These are phyloP conservation scores for Empidonax traillii DNA, from an alignment of 2,113 vertebrate genomes.

Conservation along the genomic window DNA sequence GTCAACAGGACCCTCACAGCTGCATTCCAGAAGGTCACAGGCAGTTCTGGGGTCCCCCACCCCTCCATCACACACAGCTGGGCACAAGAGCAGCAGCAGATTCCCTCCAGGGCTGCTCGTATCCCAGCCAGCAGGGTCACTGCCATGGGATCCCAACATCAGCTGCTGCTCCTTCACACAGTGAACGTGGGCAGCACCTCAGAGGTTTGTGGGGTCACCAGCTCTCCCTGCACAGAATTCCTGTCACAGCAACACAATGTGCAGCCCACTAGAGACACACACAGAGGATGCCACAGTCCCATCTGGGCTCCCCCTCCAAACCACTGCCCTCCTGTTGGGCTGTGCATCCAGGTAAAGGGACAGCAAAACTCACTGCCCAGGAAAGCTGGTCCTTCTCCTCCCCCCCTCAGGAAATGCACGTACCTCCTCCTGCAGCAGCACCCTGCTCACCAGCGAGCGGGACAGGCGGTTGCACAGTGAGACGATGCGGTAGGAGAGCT, in stretches of 20 bases:
- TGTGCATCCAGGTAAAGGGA: neutral
- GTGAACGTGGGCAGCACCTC: neutral
- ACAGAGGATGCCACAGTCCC: accelerated
- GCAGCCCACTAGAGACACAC: neutral
- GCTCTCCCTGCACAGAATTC: neutral
- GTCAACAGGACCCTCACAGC: neutral
- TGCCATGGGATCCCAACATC: neutral
- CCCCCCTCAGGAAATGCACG: neutral
- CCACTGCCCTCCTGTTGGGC: neutral
- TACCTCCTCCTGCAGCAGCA: conserved; percentile 75
- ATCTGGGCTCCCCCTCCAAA: neutral
- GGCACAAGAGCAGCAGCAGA: neutral
- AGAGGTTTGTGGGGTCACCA: neutral
- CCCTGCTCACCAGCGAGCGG: conserved; percentile 84
- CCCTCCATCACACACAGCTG: neutral
- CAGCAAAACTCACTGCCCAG: neutral
- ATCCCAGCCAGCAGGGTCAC: neutral
- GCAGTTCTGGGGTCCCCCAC: neutral
- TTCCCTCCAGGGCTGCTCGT: accelerated
- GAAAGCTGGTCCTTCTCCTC: neutral
- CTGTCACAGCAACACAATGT: neutral
- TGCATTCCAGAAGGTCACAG: neutral
- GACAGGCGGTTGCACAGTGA: conserved; percentile 92
- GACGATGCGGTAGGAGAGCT: conserved; percentile 91
- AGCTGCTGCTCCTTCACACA: neutral